phyloP scores from a whole-genome alignment of 2,113 vertebrate species.

The Eublepharis macularius region DNA sequence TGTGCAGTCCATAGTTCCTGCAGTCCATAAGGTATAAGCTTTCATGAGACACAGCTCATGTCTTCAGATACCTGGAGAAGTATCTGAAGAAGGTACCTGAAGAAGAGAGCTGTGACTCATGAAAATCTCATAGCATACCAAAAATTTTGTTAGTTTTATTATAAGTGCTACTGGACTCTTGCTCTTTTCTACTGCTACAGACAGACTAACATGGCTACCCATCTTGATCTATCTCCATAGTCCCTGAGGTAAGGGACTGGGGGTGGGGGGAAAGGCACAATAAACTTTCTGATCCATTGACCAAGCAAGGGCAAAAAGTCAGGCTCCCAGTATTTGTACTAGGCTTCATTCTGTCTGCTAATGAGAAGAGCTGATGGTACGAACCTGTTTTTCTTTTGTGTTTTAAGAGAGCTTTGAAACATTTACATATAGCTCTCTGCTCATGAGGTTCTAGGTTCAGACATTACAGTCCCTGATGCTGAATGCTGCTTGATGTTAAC shows the following conservation, averaged over 20 bases:
- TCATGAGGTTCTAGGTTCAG: background rate
- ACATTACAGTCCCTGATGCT: background rate
- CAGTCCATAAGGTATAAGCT: no score
- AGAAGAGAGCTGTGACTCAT: no score
- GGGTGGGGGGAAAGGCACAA: no score
- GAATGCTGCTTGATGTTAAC: background rate
- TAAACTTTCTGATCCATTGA: background rate
- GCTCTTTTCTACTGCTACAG: background rate
- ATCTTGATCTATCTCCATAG: no score
- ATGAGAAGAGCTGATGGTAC: background rate
- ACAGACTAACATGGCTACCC: no score
- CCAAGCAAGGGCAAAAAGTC: background rate
- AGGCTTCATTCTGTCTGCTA: background rate
- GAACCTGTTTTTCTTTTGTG: background rate
- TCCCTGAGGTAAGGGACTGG: background rate
- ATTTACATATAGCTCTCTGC: background rate
- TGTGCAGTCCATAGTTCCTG: background rate
- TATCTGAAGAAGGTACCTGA: no score
- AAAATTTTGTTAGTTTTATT: no score
- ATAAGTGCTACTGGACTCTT: background rate
- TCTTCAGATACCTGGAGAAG: no score
- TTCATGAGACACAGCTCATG: no score
- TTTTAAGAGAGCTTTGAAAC: background rate
- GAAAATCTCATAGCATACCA: no score
- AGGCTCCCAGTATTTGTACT: background rate